A percentile compares a stretch with the other conserved stretches of the same genome.
Evolutionary conservation across 1,140 invertebrate species (phyloP).

Genomic region (Polypedilum pembai): DNA sequence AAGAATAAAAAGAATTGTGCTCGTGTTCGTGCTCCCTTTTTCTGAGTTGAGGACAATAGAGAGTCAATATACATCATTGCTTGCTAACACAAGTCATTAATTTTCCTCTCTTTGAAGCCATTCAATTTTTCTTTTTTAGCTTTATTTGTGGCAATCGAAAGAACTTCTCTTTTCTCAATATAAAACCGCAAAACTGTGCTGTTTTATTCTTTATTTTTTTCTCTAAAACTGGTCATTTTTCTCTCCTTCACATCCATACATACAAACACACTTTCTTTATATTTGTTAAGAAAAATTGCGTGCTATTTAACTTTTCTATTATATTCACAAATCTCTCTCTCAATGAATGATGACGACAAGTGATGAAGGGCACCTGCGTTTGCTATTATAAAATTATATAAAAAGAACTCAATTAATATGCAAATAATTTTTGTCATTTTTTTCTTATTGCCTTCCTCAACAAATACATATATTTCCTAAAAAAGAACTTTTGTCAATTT

Average conservation of each 20-base stretch:
- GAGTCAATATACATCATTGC: constrained; percentile 17
- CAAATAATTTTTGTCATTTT: constrained; percentile 18
- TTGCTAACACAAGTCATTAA: constrained; percentile 15
- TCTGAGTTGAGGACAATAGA: constrained; percentile 11
- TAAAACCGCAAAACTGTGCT: constrained; percentile 2
- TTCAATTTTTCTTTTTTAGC: constrained; percentile 9
- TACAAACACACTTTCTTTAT: too few relatives aligned
- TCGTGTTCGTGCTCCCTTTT: neutral
- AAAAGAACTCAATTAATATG: constrained; percentile 6
- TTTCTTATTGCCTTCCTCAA: neutral
- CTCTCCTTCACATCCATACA: neutral
- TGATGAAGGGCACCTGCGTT: neutral
- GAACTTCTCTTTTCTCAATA: neutral
- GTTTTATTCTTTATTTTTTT: neutral
- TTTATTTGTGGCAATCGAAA: neutral
- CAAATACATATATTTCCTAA: too few relatives aligned
- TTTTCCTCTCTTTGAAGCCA: constrained; percentile 2
- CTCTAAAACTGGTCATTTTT: neutral
- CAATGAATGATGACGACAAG: too few relatives aligned
- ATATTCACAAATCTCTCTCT: too few relatives aligned
- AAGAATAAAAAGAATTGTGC: neutral
- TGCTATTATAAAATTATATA: neutral
- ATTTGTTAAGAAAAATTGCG: constrained; percentile 7
- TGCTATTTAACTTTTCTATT: neutral
- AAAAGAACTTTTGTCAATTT: too few relatives aligned